Conservation (phyloP, 2,888 invertebrate species). For the Oligia fasciuncula region DNA sequence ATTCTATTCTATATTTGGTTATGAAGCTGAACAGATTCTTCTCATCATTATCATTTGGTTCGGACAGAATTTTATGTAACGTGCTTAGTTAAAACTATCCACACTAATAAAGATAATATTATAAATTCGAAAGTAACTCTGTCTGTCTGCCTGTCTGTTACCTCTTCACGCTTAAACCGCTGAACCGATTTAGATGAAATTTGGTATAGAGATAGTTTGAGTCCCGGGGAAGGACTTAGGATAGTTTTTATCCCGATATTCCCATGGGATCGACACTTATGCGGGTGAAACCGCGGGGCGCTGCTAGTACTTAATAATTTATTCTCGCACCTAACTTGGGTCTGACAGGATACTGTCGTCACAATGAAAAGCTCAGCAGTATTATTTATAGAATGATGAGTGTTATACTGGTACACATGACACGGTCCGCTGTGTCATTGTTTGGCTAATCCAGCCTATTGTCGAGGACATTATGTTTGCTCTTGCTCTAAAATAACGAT, state of each 20-base stretch:
- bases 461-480: conserved; percentile 34
- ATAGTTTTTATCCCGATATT: no score
- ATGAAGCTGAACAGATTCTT: background rate
- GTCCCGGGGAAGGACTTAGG: no score
- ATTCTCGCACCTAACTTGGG: background rate
- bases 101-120: no score
- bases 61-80: background rate
- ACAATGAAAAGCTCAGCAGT: conserved; percentile 37
- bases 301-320: background rate
- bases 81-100: background rate
- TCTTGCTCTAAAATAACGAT: conserved; percentile 30
- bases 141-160: no score
- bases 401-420: conserved; percentile 13
- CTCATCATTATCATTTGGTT: no score
- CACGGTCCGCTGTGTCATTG: conserved; percentile 28
- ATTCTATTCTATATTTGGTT: background rate
- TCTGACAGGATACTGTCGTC: conserved; percentile 2
- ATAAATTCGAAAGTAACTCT: no score
- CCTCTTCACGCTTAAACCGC: no score
- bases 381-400: conserved; percentile 38
- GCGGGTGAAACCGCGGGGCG: no score
- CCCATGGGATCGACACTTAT: no score
- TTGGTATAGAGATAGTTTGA: no score
- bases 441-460: conserved; percentile 49
- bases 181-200: no score